phyloP scores from a whole-genome alignment of 64 coral and sea anemone genomes.

The Pocillopora verrucosa region DNA sequence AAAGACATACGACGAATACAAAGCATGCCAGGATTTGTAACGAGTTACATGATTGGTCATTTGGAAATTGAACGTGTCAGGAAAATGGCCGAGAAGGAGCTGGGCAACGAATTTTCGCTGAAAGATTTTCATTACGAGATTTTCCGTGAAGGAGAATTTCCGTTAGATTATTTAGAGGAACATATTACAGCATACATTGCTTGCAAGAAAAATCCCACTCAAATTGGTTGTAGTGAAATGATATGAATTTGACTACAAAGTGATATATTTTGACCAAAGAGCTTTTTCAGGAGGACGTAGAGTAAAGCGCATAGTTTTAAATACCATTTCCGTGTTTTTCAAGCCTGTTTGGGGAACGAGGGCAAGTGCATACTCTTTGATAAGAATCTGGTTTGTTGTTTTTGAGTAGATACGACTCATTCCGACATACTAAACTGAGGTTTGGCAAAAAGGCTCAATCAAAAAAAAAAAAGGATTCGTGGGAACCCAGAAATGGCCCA shows the following conservation, averaged over 20 bases:
- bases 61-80: constrained; percentile 47
- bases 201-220: constrained; percentile 21
- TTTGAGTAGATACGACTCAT: too few relatives aligned
- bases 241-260: neutral
- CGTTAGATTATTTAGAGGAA: constrained; percentile 63
- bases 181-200: constrained; percentile 53
- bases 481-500: too few relatives aligned
- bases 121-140: constrained; percentile 81
- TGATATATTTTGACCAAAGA: neutral
- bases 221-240: constrained; percentile 37
- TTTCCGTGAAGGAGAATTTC: constrained; percentile 65
- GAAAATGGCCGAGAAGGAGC: constrained; percentile 36
- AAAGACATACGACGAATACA: constrained; percentile 65
- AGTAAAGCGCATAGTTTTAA: too few relatives aligned
- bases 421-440: too few relatives aligned
- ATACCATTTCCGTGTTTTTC: too few relatives aligned
- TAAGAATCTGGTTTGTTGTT: too few relatives aligned
- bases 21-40: constrained; percentile 55
- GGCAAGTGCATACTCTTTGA: too few relatives aligned
- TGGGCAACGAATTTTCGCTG: constrained; percentile 51
- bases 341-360: too few relatives aligned
- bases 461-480: too few relatives aligned
- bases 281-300: too few relatives aligned
- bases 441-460: too few relatives aligned
- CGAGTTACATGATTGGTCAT: constrained; percentile 63